Evolutionary conservation across 2,888 invertebrate genomes (phyloP).

Genomic region (Lathronympha strigana): DNA sequence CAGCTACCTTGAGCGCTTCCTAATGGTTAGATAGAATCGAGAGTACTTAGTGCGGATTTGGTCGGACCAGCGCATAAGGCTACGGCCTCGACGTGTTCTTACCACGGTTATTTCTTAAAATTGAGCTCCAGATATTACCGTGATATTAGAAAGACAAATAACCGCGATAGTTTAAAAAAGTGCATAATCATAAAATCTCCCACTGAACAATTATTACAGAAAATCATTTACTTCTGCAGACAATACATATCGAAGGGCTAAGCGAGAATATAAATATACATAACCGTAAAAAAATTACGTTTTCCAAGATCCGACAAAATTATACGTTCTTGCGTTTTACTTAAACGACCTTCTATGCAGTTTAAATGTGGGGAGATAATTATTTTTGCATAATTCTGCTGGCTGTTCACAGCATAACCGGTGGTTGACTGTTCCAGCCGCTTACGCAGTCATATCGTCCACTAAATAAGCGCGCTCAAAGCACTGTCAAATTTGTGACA

Average conservation of each 20-base stretch:
- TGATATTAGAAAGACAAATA: too few species aligned
- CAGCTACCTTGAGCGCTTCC: too few species aligned
- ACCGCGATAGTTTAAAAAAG: too few species aligned
- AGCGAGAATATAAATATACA: conserved; percentile 40
- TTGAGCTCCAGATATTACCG: too few species aligned
- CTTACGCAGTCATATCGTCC: not conserved
- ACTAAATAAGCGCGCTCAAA: not conserved
- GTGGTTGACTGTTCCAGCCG: conserved; percentile 29
- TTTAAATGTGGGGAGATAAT: conserved; percentile 49
- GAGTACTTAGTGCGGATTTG: too few species aligned
- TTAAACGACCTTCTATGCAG: conserved; percentile 37
- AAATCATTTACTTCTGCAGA: conserved; percentile 24
- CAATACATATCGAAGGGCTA: conserved; percentile 25
- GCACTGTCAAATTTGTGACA: not conserved
- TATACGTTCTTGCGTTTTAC: conserved; percentile 35
- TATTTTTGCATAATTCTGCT: conserved; percentile 65
- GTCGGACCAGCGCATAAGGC: too few species aligned
- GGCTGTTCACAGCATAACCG: conserved; percentile 53
- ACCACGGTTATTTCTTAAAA: too few species aligned
- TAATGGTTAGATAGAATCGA: too few species aligned
- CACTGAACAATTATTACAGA: conserved; percentile 12
- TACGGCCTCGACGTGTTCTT: too few species aligned
- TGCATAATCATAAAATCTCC: conserved; percentile 25
- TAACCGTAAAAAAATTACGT: conserved; percentile 39
- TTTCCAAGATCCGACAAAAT: conserved; percentile 29